Evolutionary conservation across 2,113 vertebrate species (phyloP).

Genomic region (Rhinolophus sinicus): DNA sequence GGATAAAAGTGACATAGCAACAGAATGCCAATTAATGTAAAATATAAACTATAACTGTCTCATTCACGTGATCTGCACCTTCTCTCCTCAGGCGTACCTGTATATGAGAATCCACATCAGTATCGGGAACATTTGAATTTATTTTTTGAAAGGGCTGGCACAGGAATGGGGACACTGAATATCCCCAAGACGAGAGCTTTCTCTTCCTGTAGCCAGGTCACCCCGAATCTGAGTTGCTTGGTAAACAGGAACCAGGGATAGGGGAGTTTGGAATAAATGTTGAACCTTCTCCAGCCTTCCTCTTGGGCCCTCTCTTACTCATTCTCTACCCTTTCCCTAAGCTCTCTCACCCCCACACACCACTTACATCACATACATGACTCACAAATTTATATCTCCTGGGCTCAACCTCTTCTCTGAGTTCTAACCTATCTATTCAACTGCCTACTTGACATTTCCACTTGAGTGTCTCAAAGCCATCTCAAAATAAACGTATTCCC

Average conservation of each 20-base stretch:
- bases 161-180: not conserved
- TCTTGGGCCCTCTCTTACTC: not conserved
- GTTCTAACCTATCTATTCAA: not conserved
- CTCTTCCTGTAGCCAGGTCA: not conserved
- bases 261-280: not conserved
- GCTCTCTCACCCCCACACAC: not conserved
- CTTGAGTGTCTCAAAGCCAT: not conserved
- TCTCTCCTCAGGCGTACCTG: not conserved
- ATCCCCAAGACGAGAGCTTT: not conserved
- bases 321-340: not conserved
- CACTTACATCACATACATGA: not conserved
- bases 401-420: not conserved
- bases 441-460: slow-evolving; percentile 3
- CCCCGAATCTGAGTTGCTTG: not conserved
- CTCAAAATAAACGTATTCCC: not conserved
- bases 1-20: not conserved
- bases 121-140: not conserved
- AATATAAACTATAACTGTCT: not conserved
- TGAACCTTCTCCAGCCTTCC: not conserved
- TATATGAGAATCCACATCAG: not conserved
- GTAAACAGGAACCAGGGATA: not conserved
- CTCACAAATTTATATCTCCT: not conserved
- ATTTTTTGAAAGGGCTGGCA: not conserved
- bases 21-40: not conserved
- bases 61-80: not conserved